Evolutionary conservation across 2,888 invertebrate species (phyloP), one percentile per base, ranked within the genome.

Genomic region (Sarcophaga subvicina): DNA sequence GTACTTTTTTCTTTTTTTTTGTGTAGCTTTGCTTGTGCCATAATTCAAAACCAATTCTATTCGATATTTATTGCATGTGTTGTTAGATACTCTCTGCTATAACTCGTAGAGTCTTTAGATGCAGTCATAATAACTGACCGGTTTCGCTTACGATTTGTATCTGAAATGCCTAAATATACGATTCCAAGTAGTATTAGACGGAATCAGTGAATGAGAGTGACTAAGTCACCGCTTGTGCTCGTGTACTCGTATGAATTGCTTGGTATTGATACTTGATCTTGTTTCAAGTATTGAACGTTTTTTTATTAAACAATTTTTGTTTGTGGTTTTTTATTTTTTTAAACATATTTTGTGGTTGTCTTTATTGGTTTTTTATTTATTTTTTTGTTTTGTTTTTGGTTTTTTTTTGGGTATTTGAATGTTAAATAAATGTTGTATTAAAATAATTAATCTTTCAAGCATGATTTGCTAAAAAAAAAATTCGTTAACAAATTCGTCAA

Each of bases 191-290:
- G 6, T 37, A 8, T 37, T 37, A 37, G 2, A 37, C 37, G 37
- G 37, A 37, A 37, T 37, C 8, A 37, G 37, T 10, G 37, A 37
- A 37, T 60, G 27, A 72, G 10, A 59, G 4, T 22, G 49, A 22
- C 17, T 49, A 49, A 70, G 70, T 69, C 20, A 6, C 0, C 1
- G 2, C 22, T 69, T 12, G 54, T 54, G 17, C 54, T 47, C 22
- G 6, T 45, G 3, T 49, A 20, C 12, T 6, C 22, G 20, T 49
- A 20, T 60, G 37, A 66, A 63, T 25, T 82, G 82, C 20, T 76
- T 77, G 80, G 80, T 84, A 84, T 84, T 87, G 87, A 87, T 84
- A 84, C 84, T 84, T 87, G 87, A 87, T 87, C 87, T 87, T 87
- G 87, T 87, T 84, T 37, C 54, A 37, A 83, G 77, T 73, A 71